Evolutionary conservation across 2,113 vertebrate species (phyloP).

Genomic region (Columba livia): DNA sequence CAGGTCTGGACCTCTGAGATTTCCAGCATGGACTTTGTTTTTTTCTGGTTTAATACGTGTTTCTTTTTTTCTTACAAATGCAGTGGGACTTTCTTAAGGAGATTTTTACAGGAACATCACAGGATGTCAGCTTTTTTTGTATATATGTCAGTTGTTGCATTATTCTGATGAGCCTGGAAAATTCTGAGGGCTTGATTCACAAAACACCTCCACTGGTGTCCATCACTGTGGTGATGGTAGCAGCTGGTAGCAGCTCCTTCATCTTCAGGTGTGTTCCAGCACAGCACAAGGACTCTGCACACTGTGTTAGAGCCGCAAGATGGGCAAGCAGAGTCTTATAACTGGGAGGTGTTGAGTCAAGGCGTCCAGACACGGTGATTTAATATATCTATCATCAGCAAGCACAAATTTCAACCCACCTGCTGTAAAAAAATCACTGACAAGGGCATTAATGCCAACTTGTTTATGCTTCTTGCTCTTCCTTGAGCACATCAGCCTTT

Average conservation of each 20-base stretch:
- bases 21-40: background rate
- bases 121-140: background rate
- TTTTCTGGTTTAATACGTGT: background rate
- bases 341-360: background rate
- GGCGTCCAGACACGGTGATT: background rate
- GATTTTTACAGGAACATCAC: background rate
- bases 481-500: background rate
- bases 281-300: background rate
- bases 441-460: background rate
- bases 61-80: background rate
- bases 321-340: background rate
- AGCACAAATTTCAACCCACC: background rate
- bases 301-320: background rate
- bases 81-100: background rate
- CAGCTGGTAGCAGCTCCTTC: background rate
- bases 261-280: background rate
- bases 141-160: background rate
- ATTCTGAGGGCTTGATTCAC: background rate
- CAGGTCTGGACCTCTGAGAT: background rate
- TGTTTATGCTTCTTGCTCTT: background rate
- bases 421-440: background rate
- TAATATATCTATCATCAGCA: background rate
- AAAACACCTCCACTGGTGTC: accelerated
- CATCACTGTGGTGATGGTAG: background rate
- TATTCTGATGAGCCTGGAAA: background rate